phyloP scores from a whole-genome alignment of 2,113 vertebrate species.

The Burhinus oedicnemus region DNA sequence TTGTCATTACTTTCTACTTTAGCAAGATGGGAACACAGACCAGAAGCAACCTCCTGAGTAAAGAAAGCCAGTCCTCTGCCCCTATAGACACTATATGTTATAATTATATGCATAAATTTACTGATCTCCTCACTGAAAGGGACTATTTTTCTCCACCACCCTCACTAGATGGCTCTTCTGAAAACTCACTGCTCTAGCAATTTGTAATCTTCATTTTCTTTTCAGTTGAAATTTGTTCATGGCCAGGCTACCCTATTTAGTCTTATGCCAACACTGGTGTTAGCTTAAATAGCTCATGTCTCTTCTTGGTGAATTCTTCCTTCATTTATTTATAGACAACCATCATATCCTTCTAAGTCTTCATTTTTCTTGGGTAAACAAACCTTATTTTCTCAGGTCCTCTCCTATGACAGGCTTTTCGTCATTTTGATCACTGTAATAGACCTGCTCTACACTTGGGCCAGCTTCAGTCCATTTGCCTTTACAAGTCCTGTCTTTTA shows the following conservation, averaged over 20 bases:
- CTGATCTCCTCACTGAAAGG: background rate
- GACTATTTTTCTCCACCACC: accelerated
- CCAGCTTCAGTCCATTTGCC: background rate
- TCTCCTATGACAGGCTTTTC: background rate
- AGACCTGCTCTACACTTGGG: background rate
- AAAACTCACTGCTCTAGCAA: background rate
- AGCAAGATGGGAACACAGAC: background rate
- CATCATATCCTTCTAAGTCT: background rate
- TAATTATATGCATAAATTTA: background rate
- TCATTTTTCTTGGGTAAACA: constrained; percentile 29
- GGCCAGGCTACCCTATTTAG: background rate
- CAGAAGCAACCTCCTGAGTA: background rate
- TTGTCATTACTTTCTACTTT: background rate
- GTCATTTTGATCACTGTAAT: background rate
- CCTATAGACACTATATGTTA: accelerated
- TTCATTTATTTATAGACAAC: constrained; percentile 13
- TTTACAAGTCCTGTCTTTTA: background rate
- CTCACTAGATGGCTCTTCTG: background rate
- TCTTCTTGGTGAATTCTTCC: background rate
- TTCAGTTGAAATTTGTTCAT: background rate
- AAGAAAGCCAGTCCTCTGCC: background rate
- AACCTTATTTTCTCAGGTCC: background rate
- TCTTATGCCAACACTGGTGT: background rate
- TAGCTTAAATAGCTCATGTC: background rate
- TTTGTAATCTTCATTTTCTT: background rate